These are phyloP conservation scores for Colletes gigas DNA, from an alignment of 1,140 invertebrate species.

Conservation along the genomic window DNA sequence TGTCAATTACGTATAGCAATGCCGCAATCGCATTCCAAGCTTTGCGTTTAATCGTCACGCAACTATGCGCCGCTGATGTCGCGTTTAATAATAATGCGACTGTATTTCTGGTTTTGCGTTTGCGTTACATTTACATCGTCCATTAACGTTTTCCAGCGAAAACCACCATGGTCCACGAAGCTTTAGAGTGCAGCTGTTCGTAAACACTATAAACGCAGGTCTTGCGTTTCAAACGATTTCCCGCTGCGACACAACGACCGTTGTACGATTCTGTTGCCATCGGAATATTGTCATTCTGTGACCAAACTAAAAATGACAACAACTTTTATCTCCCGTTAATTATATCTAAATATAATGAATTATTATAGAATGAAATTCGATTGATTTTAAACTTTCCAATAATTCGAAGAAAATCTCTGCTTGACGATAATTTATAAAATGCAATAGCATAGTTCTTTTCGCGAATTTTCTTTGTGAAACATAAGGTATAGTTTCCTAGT, in stretches of 20 bases:
- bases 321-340: no score
- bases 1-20: neutral
- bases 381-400: no score
- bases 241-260: neutral
- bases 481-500: no score
- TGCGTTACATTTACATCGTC: neutral
- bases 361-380: no score
- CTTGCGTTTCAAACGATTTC: conserved; percentile 6
- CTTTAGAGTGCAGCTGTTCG: neutral
- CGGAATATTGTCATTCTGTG: neutral
- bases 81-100: conserved; percentile 6
- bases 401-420: no score
- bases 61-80: neutral
- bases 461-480: no score
- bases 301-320: neutral
- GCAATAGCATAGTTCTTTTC: no score
- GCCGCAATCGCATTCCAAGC: neutral
- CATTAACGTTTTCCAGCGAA: neutral
- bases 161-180: neutral
- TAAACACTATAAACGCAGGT: neutral
- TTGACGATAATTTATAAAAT: no score
- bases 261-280: neutral
- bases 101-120: neutral
- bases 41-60: neutral
- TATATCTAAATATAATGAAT: no score